Evolutionary conservation across 2,888 invertebrate species (phyloP), one percentile per base, ranked within the genome.

Genomic region (Pollenia labialis): DNA sequence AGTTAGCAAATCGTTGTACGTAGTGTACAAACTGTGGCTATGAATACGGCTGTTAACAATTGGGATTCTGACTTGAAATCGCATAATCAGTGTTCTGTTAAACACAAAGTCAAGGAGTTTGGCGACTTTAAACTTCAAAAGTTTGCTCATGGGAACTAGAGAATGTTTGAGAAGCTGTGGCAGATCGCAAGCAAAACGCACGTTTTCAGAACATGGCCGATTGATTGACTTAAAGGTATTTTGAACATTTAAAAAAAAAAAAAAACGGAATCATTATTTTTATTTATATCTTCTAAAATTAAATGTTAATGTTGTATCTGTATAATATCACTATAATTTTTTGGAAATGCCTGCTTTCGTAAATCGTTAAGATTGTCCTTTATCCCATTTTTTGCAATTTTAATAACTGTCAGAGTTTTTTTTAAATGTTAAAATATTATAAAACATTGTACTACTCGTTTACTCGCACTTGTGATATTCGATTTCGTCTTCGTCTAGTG

Each of bases 321-420:
- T 40, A 16, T 18, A 46, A 23, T 64, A 18, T 12, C 1, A 46
- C 18, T 46, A 16, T 11, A 64, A 54, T 54, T 54, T 71, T 16
- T 42, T 6, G 69, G 69, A 68, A 68, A 66, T 52, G 50, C 14
- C 54, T 32, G 44, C 44, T 71, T 71, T 18, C 18, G 64, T 71
- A 80, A 75, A 83, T 86, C 83, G 48, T 60, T 54, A 14, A 44
- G 72, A 68, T 81, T 83, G 50, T 72, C 54, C 40, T 83, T 72
- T 71, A 77, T 58, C n/a, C 64, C 18, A 18, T 64, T 85, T 68
- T 71, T 77, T 64, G 42, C 54, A 54, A 56, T 71, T 71, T n/a
- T 52, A 69, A 69, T 54, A 54, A 62, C 40, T 48, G 60, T 58
- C 46, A 48, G 46, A 42, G 6, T 62, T 40, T 64, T 54, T 23